A percentile compares a stretch with the other conserved stretches of the same genome.
These are phyloP conservation scores for Entelurus aequoreus DNA, from an alignment of 2,113 vertebrate genomes.

Conservation along the genomic window DNA sequence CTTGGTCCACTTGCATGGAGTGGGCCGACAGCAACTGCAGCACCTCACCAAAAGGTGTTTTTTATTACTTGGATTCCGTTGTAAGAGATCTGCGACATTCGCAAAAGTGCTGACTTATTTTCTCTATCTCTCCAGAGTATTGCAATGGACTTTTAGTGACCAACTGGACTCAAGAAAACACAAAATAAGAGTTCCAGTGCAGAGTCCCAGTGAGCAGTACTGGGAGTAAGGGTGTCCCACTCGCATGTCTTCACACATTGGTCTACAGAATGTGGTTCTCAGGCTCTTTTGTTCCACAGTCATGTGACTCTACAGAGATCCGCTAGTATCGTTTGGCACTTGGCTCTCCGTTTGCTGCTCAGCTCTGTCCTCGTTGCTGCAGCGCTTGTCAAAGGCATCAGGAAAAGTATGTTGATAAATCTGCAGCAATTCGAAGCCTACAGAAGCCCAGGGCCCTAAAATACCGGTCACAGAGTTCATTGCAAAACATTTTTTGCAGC, in stretches of 20 bases:
- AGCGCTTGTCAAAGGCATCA: conserved; percentile 86
- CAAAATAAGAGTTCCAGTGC: conserved; percentile 41
- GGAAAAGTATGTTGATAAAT: conserved; percentile 81
- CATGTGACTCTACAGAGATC: conserved; percentile 80
- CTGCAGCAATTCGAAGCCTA: too few relatives aligned
- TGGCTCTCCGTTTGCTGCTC: conserved; percentile 90
- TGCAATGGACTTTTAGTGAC: conserved; percentile 64
- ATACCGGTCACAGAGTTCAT: too few relatives aligned
- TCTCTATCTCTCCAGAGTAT: conserved; percentile 33
- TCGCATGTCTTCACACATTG: not conserved
- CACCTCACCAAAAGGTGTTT: conserved; percentile 67
- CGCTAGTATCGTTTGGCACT: conserved; percentile 83
- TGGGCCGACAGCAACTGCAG: conserved; percentile 78
- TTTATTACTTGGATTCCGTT: too few relatives aligned
- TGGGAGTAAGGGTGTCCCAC: conserved; percentile 84
- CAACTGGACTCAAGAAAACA: conserved; percentile 71
- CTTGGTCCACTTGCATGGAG: conserved; percentile 76
- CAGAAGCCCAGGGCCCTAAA: too few relatives aligned
- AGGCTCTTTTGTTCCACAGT: conserved; percentile 53
- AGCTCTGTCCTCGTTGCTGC: conserved; percentile 80
- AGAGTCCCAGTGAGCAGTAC: conserved; percentile 86
- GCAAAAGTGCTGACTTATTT: not conserved
- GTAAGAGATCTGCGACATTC: too few relatives aligned
- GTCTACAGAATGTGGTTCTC: not conserved
- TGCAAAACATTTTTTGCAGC: too few relatives aligned